These are phyloP conservation scores for Trididemnum nubilum DNA, from an alignment of 23 tunicate genomes.

Conservation along the genomic window DNA sequence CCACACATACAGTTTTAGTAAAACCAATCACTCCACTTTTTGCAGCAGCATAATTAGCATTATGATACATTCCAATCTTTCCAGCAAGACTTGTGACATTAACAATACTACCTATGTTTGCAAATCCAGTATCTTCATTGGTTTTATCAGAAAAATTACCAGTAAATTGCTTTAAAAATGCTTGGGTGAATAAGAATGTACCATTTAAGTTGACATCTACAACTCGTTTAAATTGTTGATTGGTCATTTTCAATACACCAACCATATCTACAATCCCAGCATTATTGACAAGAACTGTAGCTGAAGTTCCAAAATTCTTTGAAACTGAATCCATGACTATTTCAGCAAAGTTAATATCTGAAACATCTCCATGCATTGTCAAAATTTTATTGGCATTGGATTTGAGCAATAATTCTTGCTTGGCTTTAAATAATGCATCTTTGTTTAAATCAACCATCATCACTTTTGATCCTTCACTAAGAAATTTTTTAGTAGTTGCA, in stretches of 20 bases:
- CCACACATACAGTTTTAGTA: slow-evolving; percentile 64
- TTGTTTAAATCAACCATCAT: slow-evolving; percentile 56
- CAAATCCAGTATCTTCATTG: neutral
- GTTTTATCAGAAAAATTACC: neutral
- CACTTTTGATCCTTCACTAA: slow-evolving; percentile 66
- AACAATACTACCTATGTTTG: slow-evolving; percentile 36
- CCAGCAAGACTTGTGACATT: slow-evolving; percentile 77
- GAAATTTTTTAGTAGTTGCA: slow-evolving; percentile 47
- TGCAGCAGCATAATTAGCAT: slow-evolving; percentile 70
- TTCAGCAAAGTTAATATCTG: neutral
- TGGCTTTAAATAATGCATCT: slow-evolving; percentile 10
- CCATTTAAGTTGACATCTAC: slow-evolving; percentile 35
- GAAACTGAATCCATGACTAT: neutral
- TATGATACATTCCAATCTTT: slow-evolving; percentile 37
- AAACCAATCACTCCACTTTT: slow-evolving; percentile 74
- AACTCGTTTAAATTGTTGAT: slow-evolving; percentile 41
- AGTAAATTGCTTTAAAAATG: slow-evolving; percentile 1
- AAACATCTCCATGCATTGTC: slow-evolving; percentile 2
- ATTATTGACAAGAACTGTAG: slow-evolving; percentile 30
- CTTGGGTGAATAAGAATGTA: neutral
- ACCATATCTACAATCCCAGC: slow-evolving; percentile 32
- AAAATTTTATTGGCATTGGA: neutral
- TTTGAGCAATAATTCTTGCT: too few species aligned
- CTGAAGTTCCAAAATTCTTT: neutral
- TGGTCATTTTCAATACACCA: slow-evolving; percentile 33